Evolutionary conservation across 2,797 vertebrate genomes (phyloP).

Genomic region (Echeneis naucrates): DNA sequence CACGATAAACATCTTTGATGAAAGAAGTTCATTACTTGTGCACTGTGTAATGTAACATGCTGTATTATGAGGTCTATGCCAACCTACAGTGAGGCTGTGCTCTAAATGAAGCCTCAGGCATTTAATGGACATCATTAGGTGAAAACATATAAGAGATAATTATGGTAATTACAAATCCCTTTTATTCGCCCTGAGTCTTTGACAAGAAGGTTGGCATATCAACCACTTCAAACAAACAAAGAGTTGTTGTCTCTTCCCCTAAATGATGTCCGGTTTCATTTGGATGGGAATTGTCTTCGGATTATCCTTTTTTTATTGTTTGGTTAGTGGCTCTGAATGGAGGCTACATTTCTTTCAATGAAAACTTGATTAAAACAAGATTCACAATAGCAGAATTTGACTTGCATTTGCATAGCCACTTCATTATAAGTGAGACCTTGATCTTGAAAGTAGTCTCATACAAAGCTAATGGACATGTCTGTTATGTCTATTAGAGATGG

Average conservation of each 20-base stretch:
- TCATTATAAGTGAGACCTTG: conserved; percentile 82
- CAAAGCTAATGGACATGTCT: conserved; percentile 80
- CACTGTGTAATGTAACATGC: conserved; percentile 77
- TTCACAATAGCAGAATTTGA: conserved; percentile 77
- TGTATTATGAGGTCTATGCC: conserved; percentile 75
- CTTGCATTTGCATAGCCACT: conserved; percentile 78
- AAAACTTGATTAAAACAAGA: conserved; percentile 83
- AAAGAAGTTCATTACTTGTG: conserved; percentile 84
- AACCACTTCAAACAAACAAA: conserved; percentile 86
- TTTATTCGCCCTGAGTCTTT: conserved; percentile 83
- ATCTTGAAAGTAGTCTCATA: conserved; percentile 78
- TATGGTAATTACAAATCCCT: conserved; percentile 86
- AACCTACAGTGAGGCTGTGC: conserved; percentile 75
- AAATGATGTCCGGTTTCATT: conserved; percentile 82
- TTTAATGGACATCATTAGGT: conserved; percentile 85
- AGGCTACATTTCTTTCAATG: conserved; percentile 69
- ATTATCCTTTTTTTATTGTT: conserved; percentile 82
- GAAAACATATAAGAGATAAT: conserved; percentile 86
- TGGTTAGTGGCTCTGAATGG: conserved; percentile 71
- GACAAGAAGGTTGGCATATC: conserved; percentile 85
- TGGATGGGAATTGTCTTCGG: conserved; percentile 78
- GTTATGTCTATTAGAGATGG: conserved; percentile 68
- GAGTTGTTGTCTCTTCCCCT: conserved; percentile 82
- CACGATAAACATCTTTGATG: conserved; percentile 82
- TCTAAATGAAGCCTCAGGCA: conserved; percentile 76